These are phyloP conservation scores for Armadillidium nasatum DNA, from an alignment of 1,140 invertebrate species.

Conservation along the genomic window DNA sequence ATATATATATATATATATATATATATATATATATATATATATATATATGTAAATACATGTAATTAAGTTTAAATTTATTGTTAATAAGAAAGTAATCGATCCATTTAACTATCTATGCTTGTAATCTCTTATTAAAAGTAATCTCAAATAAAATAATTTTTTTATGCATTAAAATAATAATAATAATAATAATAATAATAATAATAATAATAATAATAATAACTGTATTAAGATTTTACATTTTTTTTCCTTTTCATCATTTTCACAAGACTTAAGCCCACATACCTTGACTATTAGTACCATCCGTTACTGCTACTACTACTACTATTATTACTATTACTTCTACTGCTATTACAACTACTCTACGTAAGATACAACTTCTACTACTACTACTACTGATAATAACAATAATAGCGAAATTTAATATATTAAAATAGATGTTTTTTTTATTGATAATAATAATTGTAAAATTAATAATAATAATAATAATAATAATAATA, in stretches of 20 bases:
- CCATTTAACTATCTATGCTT: background rate
- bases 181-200: background rate
- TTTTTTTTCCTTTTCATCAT: background rate
- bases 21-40: too few relatives aligned
- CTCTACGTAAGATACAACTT: background rate
- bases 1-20: too few relatives aligned
- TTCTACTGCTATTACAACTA: background rate
- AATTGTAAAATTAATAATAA: too few relatives aligned
- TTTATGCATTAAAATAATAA: background rate
- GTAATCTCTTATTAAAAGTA: background rate
- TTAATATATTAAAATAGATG: too few relatives aligned
- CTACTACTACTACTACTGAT: too few relatives aligned
- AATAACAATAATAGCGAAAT: too few relatives aligned
- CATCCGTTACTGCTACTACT: background rate
- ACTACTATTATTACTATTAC: background rate
- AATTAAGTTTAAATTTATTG: too few relatives aligned
- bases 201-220: conserved; percentile 2
- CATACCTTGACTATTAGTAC: background rate
- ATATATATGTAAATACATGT: too few relatives aligned
- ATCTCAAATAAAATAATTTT: background rate
- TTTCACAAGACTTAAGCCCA: background rate
- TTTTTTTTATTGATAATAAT: too few relatives aligned
- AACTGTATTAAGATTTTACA: background rate
- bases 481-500: too few relatives aligned
- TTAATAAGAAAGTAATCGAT: background rate